Evolutionary conservation across 2,888 invertebrate species (phyloP).

Genomic region (Calephelis perditalis): DNA sequence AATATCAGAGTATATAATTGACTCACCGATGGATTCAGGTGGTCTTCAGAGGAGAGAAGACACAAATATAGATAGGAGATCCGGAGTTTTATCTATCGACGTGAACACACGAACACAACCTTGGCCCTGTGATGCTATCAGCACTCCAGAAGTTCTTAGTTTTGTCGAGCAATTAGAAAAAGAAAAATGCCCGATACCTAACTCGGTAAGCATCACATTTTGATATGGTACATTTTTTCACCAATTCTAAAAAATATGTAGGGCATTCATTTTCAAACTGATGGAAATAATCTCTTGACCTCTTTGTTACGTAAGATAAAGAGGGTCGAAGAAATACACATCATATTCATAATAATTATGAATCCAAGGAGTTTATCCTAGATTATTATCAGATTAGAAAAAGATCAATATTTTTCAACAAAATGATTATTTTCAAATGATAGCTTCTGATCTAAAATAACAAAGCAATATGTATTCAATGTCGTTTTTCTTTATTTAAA

Average conservation of each 20-base stretch:
- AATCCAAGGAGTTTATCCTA: too few species aligned
- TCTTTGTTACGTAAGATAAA: too few species aligned
- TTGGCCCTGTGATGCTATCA: conserved; percentile 52
- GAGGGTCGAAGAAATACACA: too few species aligned
- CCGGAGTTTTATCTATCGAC: conserved; percentile 47
- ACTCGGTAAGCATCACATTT: conserved; percentile 41
- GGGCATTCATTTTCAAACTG: not conserved
- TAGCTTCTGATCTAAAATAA: too few species aligned
- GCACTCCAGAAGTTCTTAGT: conserved; percentile 67
- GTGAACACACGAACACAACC: conserved; percentile 43
- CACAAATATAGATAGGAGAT: conserved; percentile 27
- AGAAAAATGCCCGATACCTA: conserved; percentile 46
- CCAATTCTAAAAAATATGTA: conserved; percentile 8
- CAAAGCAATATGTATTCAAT: too few species aligned
- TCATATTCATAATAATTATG: too few species aligned
- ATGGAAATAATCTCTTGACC: not conserved
- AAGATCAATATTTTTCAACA: too few species aligned
- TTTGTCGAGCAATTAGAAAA: conserved; percentile 67
- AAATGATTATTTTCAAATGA: too few species aligned
- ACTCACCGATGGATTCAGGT: conserved; percentile 34
- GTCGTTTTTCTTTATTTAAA: conserved; percentile 12
- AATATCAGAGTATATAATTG: conserved; percentile 51
- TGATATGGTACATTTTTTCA: conserved; percentile 9
- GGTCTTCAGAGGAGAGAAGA: conserved; percentile 1
- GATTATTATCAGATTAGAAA: too few species aligned